Evolutionary conservation across 2,113 vertebrate species (phyloP), one percentile per base, ranked within the genome.

Genomic region (Chaetodon auriga): DNA sequence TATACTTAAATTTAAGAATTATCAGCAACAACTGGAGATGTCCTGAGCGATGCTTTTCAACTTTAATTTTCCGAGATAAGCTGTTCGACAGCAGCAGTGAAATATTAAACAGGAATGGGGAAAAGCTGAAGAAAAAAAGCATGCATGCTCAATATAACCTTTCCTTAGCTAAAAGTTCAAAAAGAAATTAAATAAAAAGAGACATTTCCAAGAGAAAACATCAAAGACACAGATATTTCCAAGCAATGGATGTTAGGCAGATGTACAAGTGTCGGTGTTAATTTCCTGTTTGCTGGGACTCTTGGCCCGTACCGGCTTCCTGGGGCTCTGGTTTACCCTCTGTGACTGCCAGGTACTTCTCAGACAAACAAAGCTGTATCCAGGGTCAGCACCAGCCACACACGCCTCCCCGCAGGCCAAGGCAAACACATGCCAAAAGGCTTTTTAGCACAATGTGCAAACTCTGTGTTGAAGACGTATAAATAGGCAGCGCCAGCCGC

Each of bases 281-380:
- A 92, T 92, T 87, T 93, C 79, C 86, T 92, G 80, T 85, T 81
- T 79, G 71, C 66, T 54, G 60, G 41, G 60, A 81, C 72, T 85
- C 64, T 83, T 68, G 76, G 78, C 60, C 82, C 45, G 49, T 60
- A 49, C 75, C 72, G 75, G 60, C 77, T 85, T 82, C 62, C 35
- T 23, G 49, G 80, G 53, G 78, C 73, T 87, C 75, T 53, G 85
- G 45, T 77, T 80, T 63, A 79, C 62, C 73, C 75, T 77, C 65
- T 65, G 69, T 61, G 68, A 72, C 78, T 90, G 87, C 86, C 89
- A 92, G 92, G 87, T 88, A 87, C 64, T 72, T 66, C 83, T 86
- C 90, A 70, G 62, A 89, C 75, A 88, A 91, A 90, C 70, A 89
- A 71, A 86, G 72, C 45, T n/a, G 48, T 43, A 82, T 86, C 88